Evolutionary conservation across 1,140 invertebrate species (phyloP), one percentile per base, ranked within the genome.

Genomic region (Propsilocerus akamusi): DNA sequence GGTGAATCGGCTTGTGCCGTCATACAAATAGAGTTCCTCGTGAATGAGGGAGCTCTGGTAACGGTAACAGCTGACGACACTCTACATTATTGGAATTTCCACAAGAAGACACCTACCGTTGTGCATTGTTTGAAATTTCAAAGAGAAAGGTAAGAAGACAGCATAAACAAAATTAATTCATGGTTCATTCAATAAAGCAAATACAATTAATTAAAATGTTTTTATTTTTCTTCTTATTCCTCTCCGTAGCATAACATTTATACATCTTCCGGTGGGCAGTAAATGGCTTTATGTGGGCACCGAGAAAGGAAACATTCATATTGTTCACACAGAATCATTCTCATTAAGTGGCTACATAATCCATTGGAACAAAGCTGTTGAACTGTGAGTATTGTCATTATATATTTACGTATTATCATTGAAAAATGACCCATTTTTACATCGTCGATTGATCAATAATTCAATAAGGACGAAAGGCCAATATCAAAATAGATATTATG

Each of bases 301-400:
- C 25, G 95, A 99, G 64, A 78, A 87, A 54, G 96, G 96, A 50
- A 99, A 99, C 73, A 86, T 98, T 57, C 93, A 98, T 68, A 76
- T 99, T 51, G 87, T 98, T 57, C 92, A 97, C 72, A 83, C 97
- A 55, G 94, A 97, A 69, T 86, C 84, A 58, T 98, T 98, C 70
- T 74, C 79, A 59, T 77, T 99, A 56, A 97, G 92, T 60, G 94
- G 94, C 55, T 99, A 99, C 73, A 80, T 97, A 66, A 96, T 99
- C 71, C 97, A 98, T 75, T 99, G 96, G 96, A 99, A 99, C 75
- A 99, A 99, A 76, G 91, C 94, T 57, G 99, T 99, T 67, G 96
- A 98, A 83, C 74, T 97, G 93, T 98, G 74, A 93, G 91, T 90
- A 70, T n/a, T n/a, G n/a, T n/a, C n/a, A n/a, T n/a, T n/a, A n/a